Conservation (phyloP, 2,888 invertebrate species). For the Euzetes globulus region DNA sequence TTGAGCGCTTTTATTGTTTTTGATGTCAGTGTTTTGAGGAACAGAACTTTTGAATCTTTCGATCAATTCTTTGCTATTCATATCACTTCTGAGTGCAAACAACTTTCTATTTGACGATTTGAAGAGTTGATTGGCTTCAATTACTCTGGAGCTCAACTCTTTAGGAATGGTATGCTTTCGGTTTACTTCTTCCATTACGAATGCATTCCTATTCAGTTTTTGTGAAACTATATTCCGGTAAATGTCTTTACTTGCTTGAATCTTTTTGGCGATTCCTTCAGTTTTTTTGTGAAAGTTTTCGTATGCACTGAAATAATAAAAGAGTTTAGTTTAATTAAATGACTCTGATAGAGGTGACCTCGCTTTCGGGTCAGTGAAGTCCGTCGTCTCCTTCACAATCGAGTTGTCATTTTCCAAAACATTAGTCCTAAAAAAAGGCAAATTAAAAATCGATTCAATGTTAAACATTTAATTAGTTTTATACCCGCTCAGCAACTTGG, state of each 20-base stretch:
- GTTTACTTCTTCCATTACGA: background rate
- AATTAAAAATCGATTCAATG: too few relatives aligned
- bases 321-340: too few relatives aligned
- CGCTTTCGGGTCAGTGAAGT: too few relatives aligned
- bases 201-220: background rate
- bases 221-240: background rate
- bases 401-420: too few relatives aligned
- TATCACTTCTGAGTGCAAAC: background rate
- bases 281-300: background rate
- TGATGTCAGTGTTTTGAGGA: too few relatives aligned
- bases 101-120: background rate
- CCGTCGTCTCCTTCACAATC: too few relatives aligned
- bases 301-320: too few relatives aligned
- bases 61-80: background rate
- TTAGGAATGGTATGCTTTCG: background rate
- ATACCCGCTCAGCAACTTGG: too few relatives aligned
- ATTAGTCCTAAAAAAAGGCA: too few relatives aligned
- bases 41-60: background rate
- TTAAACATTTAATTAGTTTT: too few relatives aligned
- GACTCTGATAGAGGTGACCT: too few relatives aligned
- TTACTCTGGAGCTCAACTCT: background rate
- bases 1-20: too few relatives aligned
- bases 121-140: background rate
- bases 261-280: background rate
- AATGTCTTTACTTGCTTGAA: background rate